These are phyloP conservation scores for Labeo rohita DNA, from an alignment of 2,113 vertebrate genomes.

Conservation along the genomic window DNA sequence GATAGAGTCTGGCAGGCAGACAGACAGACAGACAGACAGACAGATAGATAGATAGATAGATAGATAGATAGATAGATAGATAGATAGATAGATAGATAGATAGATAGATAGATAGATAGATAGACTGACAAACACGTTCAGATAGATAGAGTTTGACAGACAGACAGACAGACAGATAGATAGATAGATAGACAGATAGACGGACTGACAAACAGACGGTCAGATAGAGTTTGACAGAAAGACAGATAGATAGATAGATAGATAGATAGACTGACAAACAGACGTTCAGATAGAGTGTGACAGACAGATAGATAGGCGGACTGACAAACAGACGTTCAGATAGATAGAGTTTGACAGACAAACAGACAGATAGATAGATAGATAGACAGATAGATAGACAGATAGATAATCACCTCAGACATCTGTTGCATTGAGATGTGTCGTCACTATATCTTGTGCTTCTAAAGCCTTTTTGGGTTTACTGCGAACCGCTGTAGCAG, in stretches of 20 bases:
- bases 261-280: not conserved
- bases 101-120: not conserved
- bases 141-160: not conserved
- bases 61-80: too few relatives aligned
- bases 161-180: not conserved
- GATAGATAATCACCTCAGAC: conserved; percentile 66
- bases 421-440: conserved; percentile 73
- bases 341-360: not conserved
- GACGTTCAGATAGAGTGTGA: not conserved
- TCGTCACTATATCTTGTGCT: conserved; percentile 69
- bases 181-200: not conserved
- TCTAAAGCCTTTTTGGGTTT: conserved; percentile 75
- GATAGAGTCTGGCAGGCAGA: too few relatives aligned
- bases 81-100: not conserved
- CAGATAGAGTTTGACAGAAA: not conserved
- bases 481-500: conserved; percentile 64
- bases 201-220: not conserved
- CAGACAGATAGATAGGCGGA: not conserved
- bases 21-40: not conserved
- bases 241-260: not conserved
- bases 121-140: too few relatives aligned
- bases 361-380: not conserved
- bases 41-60: not conserved
- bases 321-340: not conserved
- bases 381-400: not conserved